These are phyloP conservation scores for Pampusana beccarii DNA, from an alignment of 2,113 vertebrate species.

Conservation along the genomic window DNA sequence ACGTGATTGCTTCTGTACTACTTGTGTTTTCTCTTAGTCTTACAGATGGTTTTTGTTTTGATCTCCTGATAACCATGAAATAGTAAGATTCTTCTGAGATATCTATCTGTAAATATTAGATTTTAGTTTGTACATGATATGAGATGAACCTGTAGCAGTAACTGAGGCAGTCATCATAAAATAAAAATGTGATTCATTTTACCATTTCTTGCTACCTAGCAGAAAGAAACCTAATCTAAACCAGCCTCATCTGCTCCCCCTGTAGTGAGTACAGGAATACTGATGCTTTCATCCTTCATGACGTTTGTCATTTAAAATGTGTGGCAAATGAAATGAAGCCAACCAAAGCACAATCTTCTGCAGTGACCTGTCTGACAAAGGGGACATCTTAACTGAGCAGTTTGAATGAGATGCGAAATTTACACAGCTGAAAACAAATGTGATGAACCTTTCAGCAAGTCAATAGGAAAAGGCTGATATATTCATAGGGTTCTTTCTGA, in stretches of 20 bases:
- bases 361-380: background rate
- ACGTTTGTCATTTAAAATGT: background rate
- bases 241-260: background rate
- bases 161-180: background rate
- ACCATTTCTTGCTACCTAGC: background rate
- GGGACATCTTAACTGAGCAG: background rate
- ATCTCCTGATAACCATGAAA: background rate
- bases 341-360: background rate
- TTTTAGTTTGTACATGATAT: background rate
- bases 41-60: background rate
- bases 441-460: background rate
- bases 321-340: background rate
- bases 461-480: fast-evolving
- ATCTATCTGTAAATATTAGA: background rate
- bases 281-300: background rate
- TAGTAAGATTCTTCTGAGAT: background rate
- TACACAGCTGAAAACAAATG: background rate
- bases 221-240: background rate
- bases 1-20: background rate
- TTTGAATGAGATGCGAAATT: background rate
- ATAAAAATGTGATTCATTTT: background rate
- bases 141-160: background rate
- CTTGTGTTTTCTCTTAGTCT: background rate
- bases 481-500: background rate
- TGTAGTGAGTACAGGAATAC: background rate